Evolutionary conservation across 2,888 invertebrate species (phyloP).

Genomic region (Pammene fasciana): DNA sequence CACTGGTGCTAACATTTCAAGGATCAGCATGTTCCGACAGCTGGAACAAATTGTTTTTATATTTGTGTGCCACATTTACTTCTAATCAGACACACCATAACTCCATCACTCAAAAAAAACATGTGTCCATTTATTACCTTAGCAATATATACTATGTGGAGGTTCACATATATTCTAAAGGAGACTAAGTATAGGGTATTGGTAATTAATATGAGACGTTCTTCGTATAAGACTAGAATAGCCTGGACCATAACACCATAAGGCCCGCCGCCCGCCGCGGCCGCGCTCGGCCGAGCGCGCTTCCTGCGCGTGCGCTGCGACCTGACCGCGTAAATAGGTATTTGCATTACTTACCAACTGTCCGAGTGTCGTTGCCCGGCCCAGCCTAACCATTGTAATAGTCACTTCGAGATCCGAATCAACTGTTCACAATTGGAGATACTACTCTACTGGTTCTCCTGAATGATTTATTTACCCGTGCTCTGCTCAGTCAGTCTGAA

Average conservation of each 20-base stretch:
- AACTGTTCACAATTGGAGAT: background rate
- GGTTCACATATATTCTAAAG: background rate
- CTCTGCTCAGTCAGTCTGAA: background rate
- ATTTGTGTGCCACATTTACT: slow-evolving; percentile 14
- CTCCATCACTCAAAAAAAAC: background rate
- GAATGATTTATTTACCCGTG: background rate
- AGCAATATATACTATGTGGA: too few species aligned
- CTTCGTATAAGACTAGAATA: background rate
- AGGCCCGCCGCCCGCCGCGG: too few species aligned
- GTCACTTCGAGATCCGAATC: background rate
- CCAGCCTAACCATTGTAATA: background rate
- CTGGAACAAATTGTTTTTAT: slow-evolving; percentile 29
- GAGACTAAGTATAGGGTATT: slow-evolving; percentile 1
- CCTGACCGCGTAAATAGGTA: background rate
- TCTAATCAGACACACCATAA: slow-evolving; percentile 1
- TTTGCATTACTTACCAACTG: background rate
- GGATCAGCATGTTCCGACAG: background rate
- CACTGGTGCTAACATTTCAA: slow-evolving; percentile 17
- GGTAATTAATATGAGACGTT: background rate
- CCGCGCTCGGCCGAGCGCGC: slow-evolving; percentile 68
- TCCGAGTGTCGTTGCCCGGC: background rate
- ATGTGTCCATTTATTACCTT: background rate
- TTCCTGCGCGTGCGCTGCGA: slow-evolving; percentile 71
- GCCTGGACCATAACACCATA: slow-evolving; percentile 45
- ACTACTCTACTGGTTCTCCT: background rate